Evolutionary conservation across 2,113 vertebrate species (phyloP), one percentile per base, ranked within the genome.

Genomic region (Puffinus mauretanicus): DNA sequence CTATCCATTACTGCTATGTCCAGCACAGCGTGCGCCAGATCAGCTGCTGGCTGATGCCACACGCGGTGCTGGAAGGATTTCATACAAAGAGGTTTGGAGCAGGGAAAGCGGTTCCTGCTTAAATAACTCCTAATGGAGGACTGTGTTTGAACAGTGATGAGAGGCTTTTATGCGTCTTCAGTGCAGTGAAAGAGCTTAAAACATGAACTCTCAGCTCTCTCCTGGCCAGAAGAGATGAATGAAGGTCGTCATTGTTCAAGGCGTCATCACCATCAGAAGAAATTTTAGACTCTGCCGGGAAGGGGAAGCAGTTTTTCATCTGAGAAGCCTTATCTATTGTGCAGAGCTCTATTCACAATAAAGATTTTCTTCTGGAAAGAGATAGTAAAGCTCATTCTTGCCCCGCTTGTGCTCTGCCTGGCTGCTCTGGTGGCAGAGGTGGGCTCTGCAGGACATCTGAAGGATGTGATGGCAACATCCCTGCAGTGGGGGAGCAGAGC

Each of bases 171-270:
- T 96, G 85, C 5, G 11, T 82, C 87, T 94, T 93, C 85, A 86
- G 90, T 0, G 0, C 5, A 7, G 88, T 64, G 85, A 96, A 92
- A 93, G 80, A 87, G 82, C 85, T 93, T 87, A 92, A 97, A 96
- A 96, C 1, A 24, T 90, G 92, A 97, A 95, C 92, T 93, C 93
- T 87, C 82, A 58, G 86, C 88, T 95, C 92, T 93, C 54, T 90
- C 69, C 79, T 92, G 62, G 81, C 60, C 73, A 75, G 70, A 65
- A 75, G 86, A 97, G 95, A 96, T 94, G 96, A 96, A 97, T 94
- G 95, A 94, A 96, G 87, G 73, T 94, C 95, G 93, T 93, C 93
- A 88, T 92, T 96, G 93, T 97, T 96, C 87, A 40, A 90, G 93
- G 85, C 12, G 1, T 95, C 95, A 85, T 75, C 78, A 18, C 79